Conservation (phyloP, 1,140 invertebrate species). For the Campodea augens region DNA sequence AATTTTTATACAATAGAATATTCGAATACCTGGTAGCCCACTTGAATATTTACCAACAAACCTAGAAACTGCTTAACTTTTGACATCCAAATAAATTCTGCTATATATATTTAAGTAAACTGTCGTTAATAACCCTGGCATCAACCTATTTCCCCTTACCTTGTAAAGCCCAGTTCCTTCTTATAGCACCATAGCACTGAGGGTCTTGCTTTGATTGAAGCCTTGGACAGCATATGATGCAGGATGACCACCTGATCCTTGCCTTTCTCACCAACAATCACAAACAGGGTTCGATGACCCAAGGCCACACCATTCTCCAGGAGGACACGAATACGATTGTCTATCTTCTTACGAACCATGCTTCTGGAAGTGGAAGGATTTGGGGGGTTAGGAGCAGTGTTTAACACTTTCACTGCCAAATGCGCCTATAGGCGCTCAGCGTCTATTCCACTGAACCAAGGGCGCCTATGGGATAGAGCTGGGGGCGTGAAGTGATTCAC, state of each 20-base stretch:
- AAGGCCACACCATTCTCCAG: slow-evolving; percentile 90
- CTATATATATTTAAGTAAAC: neutral
- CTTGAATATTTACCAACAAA: too few relatives aligned
- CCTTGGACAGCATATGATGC: slow-evolving; percentile 93
- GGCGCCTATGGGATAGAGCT: too few relatives aligned
- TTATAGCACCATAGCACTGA: slow-evolving; percentile 98
- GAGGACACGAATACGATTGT: slow-evolving; percentile 82
- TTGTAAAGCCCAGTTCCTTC: slow-evolving; percentile 84
- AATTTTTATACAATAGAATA: too few relatives aligned
- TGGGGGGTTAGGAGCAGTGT: too few relatives aligned
- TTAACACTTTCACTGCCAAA: too few relatives aligned
- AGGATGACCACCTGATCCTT: slow-evolving; percentile 90
- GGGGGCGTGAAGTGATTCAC: too few relatives aligned
- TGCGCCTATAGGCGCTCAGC: too few relatives aligned
- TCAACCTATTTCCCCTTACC: slow-evolving; percentile 28
- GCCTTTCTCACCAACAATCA: slow-evolving; percentile 88
- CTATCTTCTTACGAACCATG: slow-evolving; percentile 89
- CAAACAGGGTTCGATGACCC: slow-evolving; percentile 82
- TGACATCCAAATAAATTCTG: too few relatives aligned
- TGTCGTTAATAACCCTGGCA: neutral
- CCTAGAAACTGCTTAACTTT: too few relatives aligned
- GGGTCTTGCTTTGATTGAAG: slow-evolving; percentile 75
- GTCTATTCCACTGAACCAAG: too few relatives aligned
- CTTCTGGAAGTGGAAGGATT: too few relatives aligned
- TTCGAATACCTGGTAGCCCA: too few relatives aligned